Evolutionary conservation across 2,888 invertebrate genomes (phyloP).

Genomic region (Liodrosophila aerea): DNA sequence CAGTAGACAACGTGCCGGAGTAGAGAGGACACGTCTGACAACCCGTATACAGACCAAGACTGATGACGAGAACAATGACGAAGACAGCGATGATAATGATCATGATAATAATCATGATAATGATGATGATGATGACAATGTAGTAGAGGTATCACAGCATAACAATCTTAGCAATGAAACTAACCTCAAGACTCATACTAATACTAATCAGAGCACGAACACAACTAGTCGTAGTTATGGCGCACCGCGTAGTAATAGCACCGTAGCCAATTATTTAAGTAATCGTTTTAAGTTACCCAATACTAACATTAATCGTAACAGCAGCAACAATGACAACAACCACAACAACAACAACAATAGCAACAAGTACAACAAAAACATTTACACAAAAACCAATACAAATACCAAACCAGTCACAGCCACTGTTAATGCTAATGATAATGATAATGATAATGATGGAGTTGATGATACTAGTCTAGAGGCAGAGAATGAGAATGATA

Average conservation of each 20-base stretch:
- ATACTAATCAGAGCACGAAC: slow-evolving; percentile 47
- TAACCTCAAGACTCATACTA: slow-evolving; percentile 35
- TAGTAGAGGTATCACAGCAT: slow-evolving; percentile 38
- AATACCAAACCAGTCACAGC: slow-evolving; percentile 38
- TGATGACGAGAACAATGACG: slow-evolving; percentile 9
- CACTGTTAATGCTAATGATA: slow-evolving; percentile 48
- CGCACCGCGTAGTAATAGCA: slow-evolving; percentile 75
- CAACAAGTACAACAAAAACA: slow-evolving; percentile 27
- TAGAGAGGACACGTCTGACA: too few species aligned
- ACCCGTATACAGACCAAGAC: slow-evolving; percentile 20
- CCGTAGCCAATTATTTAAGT: slow-evolving; percentile 78
- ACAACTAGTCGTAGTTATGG: slow-evolving; percentile 51
- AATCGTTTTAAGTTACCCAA: slow-evolving; percentile 62
- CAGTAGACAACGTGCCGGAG: slow-evolving; percentile 35
- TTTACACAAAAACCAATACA: slow-evolving; percentile 30
- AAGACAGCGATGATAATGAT: slow-evolving; percentile 10
- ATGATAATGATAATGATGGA: slow-evolving; percentile 32
- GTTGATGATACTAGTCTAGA: slow-evolving; percentile 42
- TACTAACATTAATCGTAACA: slow-evolving; percentile 42
- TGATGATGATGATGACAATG: slow-evolving; percentile 25
- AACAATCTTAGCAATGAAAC: slow-evolving; percentile 15
- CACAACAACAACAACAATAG: slow-evolving; percentile 20
- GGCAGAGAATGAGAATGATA: slow-evolving; percentile 42
- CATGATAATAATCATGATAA: slow-evolving; percentile 5
- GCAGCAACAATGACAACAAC: slow-evolving; percentile 21